Evolutionary conservation across 2,888 invertebrate genomes (phyloP), one percentile per base, ranked within the genome.

Genomic region (Torymus texanus): DNA sequence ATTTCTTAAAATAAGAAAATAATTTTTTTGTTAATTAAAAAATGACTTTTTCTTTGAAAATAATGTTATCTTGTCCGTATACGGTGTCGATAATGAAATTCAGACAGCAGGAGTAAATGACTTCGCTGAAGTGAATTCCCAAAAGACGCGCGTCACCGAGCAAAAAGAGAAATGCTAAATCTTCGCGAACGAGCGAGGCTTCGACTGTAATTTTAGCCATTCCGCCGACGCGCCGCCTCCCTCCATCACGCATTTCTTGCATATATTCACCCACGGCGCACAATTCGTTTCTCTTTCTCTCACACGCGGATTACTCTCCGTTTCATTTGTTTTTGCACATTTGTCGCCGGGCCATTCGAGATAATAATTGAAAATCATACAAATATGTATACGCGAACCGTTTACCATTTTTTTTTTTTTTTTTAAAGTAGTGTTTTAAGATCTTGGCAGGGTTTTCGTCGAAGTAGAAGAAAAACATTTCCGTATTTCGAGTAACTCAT

Each of bases 181-280:
- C 41, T 41, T 41, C 41, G 41, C 8, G 41, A 41, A 8, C 8
- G 41, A 41, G 41, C 8, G 41, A 41, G 5, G 41, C 8, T 41
- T 41, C 62, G 67, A 24, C 56, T 10, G 13, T n/a, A 56, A 56
- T 56, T 73, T 67, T 11, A 16, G 56, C 29, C 51, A 61, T 58
- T 74, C 50, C 56, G 41, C 29, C 61, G 53, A 59, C 10, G 12
- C 14, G 14, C 21, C 66, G 21, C 66, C 67, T 72, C 50, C 55
- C 50, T 41, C 24, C 71, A 68, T 77, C 77, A 80, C 80, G 80
- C 77, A 80, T 80, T 65, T 74, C 63, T 76, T 50, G 56, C 76
- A 55, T 66, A 80, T 58, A 51, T 41, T 80, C 70, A 80, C 73
- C 65, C 59, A 67, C 53, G 58, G 63, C 80, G 77, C 72, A 41